Conservation (phyloP, 2,113 vertebrate species). For the Sander vitreus region DNA sequence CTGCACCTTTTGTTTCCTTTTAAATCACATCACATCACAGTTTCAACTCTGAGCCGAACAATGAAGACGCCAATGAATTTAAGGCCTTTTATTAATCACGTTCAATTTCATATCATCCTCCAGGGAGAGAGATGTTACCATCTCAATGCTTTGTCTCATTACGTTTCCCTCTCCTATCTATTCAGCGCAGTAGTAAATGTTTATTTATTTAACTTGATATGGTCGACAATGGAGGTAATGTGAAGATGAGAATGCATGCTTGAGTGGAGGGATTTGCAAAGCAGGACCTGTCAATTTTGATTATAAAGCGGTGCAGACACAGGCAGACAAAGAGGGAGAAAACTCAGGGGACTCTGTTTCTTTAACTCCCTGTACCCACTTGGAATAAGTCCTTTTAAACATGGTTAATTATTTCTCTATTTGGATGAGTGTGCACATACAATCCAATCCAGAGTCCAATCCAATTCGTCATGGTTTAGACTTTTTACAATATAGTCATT, state of each 20-base stretch:
- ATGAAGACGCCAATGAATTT: constrained; percentile 64
- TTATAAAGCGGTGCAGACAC: constrained; percentile 33
- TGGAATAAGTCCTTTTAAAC: constrained; percentile 39
- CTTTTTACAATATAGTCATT: not conserved
- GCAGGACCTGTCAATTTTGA: constrained; percentile 70
- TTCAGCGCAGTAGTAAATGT: constrained; percentile 38
- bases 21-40: constrained; percentile 36
- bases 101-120: constrained; percentile 71
- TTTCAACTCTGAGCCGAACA: constrained; percentile 49
- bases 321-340: constrained; percentile 37
- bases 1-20: constrained; percentile 43
- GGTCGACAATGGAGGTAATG: constrained; percentile 64
- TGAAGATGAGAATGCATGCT: constrained; percentile 66
- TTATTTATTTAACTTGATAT: constrained; percentile 69
- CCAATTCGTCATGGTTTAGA: constrained; percentile 13
- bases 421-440: not conserved
- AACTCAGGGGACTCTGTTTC: constrained; percentile 53
- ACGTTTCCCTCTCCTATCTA: constrained; percentile 44
- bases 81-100: constrained; percentile 68
- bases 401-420: constrained; percentile 11
- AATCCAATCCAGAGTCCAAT: constrained; percentile 8
- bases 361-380: constrained; percentile 36
- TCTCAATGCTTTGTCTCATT: constrained; percentile 67
- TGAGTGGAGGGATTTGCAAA: constrained; percentile 66
- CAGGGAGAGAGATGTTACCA: constrained; percentile 57